Evolutionary conservation across 2,113 vertebrate genomes (phyloP).

Genomic region (Rhinoptilus africanus): DNA sequence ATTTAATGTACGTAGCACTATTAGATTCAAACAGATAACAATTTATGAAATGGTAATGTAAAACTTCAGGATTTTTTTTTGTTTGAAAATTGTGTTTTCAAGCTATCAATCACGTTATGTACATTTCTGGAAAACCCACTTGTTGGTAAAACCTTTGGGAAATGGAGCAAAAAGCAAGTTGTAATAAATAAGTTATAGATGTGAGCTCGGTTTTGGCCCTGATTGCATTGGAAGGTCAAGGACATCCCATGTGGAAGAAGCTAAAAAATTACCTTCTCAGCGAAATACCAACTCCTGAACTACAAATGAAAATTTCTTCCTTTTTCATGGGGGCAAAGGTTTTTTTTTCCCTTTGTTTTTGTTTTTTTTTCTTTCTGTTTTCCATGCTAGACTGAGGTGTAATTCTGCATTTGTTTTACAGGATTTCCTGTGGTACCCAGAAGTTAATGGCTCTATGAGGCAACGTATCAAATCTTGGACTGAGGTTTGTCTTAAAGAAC

Average conservation of each 20-base stretch:
- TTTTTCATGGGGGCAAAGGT: not conserved
- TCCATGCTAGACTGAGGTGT: not conserved
- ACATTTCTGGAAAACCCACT: not conserved
- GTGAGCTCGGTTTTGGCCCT: not conserved
- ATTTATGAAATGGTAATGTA: not conserved
- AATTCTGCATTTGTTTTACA: constrained; percentile 40
- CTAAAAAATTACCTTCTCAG: not conserved
- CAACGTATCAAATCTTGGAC: constrained; percentile 87
- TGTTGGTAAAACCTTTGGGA: not conserved
- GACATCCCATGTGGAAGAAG: not conserved
- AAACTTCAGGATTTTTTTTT: not conserved
- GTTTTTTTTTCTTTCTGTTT: not conserved
- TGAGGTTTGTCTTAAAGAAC: constrained; percentile 70
- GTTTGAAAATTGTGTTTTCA: not conserved
- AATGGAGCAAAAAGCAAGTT: not conserved
- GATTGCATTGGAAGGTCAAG: not conserved
- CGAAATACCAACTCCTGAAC: not conserved
- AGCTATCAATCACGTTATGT: not conserved
- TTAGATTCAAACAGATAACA: not conserved
- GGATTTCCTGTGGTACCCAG: constrained; percentile 95
- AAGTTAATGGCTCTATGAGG: constrained; percentile 96
- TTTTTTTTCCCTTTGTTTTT: not conserved
- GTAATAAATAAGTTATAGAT: not conserved
- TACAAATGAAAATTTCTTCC: not conserved
- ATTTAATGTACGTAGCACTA: not conserved